phyloP scores from a whole-genome alignment of 2,888 invertebrate species.

The Thera obeliscata region DNA sequence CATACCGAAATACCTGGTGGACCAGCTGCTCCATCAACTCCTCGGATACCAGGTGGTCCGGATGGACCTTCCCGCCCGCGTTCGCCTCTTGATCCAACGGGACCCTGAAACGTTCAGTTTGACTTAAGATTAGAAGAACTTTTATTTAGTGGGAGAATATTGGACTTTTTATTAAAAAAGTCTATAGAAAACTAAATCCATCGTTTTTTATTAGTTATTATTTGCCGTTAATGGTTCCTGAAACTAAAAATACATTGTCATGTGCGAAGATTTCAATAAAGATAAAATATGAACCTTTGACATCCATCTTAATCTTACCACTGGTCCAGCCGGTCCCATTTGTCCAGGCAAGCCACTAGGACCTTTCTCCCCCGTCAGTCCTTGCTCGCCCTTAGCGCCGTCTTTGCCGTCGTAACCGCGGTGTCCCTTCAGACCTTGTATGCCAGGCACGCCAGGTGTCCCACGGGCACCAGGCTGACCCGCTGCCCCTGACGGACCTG shows the following conservation, averaged over 20 bases:
- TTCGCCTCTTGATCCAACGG: constrained; percentile 92
- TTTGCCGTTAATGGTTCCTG: no score
- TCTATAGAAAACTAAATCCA: no score
- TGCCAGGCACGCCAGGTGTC: constrained; percentile 88
- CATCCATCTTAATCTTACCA: constrained; percentile 71
- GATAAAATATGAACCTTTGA: no score
- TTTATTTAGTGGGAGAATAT: no score
- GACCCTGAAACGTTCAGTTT: constrained; percentile 82
- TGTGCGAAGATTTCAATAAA: no score
- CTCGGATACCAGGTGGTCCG: constrained; percentile 90
- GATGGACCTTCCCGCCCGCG: constrained; percentile 93
- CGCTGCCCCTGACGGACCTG: constrained; percentile 88
- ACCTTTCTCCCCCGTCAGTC: constrained; percentile 90
- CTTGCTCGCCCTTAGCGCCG: constrained; percentile 92
- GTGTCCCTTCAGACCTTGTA: constrained; percentile 93
- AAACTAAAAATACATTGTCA: no score
- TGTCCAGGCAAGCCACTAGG: constrained; percentile 86
- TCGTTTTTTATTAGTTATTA: no score
- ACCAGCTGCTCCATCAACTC: constrained; percentile 91
- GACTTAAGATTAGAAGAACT: no score
- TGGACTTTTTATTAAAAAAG: no score
- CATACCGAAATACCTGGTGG: constrained; percentile 89
- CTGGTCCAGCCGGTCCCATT: constrained; percentile 89
- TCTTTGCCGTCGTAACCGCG: constrained; percentile 91
- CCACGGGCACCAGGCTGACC: constrained; percentile 91